Evolutionary conservation across 64 coral and sea anemone genomes (phyloP).

Genomic region (Stichodactyla helianthus): DNA sequence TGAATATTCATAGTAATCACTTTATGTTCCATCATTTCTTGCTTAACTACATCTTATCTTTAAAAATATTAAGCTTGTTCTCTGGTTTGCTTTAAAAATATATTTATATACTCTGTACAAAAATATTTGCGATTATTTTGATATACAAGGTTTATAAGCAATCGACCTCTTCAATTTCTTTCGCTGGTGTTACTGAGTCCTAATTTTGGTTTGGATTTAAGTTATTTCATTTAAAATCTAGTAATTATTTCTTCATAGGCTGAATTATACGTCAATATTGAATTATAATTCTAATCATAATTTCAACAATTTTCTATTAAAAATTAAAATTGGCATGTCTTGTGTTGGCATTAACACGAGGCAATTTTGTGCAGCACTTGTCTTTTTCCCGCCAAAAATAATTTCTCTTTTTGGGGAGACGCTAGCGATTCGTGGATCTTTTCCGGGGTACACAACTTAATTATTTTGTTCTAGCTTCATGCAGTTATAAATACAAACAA

Average conservation of each 20-base stretch:
- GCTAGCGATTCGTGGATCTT: background rate
- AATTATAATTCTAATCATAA: slow-evolving; percentile 9
- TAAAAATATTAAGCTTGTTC: background rate
- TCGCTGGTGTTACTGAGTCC: background rate
- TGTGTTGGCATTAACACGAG: background rate
- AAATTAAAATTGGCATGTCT: background rate
- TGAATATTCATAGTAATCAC: background rate
- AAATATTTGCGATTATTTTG: slow-evolving; percentile 12
- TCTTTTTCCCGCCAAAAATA: background rate
- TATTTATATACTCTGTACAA: slow-evolving; percentile 8
- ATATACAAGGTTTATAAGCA: background rate
- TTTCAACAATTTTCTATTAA: background rate
- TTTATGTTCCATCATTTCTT: background rate
- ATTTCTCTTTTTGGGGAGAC: background rate
- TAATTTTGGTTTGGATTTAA: background rate
- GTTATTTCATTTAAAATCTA: background rate
- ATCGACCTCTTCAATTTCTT: background rate
- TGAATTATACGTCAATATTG: background rate
- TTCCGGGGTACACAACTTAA: background rate
- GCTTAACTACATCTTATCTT: background rate
- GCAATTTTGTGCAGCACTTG: background rate
- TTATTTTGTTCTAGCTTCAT: background rate
- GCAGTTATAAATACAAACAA: background rate
- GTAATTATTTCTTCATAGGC: background rate
- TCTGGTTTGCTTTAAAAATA: background rate